Conservation (phyloP, 2,888 invertebrate genomes). For the Tenthredo distinguenda region DNA sequence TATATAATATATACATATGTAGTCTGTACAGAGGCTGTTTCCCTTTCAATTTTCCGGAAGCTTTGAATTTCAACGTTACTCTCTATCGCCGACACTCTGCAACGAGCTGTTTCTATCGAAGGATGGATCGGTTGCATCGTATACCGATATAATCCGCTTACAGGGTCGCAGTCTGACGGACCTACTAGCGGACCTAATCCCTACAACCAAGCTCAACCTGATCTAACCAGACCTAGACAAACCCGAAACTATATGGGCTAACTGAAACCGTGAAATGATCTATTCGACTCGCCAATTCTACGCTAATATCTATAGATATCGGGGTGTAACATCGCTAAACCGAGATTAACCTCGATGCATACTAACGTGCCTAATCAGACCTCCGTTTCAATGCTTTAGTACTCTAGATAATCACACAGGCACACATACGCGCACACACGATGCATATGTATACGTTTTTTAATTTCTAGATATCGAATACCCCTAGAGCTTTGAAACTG, state of each 20-base stretch:
- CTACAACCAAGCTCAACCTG: slow-evolving; percentile 58
- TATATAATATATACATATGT: neutral
- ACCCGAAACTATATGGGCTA: slow-evolving; percentile 20
- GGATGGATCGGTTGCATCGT: slow-evolving; percentile 54
- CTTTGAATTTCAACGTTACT: neutral
- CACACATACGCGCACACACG: neutral
- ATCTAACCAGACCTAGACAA: slow-evolving; percentile 18
- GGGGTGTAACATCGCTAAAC: slow-evolving; percentile 38
- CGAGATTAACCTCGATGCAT: slow-evolving; percentile 48
- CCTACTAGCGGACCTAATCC: slow-evolving; percentile 68
- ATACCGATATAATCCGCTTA: slow-evolving; percentile 75
- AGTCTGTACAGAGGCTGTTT: neutral
- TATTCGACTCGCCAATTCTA: slow-evolving; percentile 47
- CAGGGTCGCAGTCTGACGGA: slow-evolving; percentile 69
- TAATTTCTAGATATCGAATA: neutral
- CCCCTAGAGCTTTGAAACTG: neutral
- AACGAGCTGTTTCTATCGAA: slow-evolving; percentile 31
- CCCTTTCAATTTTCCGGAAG: slow-evolving; percentile 36
- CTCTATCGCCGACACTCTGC: neutral
- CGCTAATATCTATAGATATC: slow-evolving; percentile 40
- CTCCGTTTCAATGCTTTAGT: slow-evolving; percentile 7
- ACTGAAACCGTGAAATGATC: slow-evolving; percentile 48
- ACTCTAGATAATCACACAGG: neutral
- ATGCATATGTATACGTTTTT: neutral
- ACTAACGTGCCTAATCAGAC: slow-evolving; percentile 37